Conservation (phyloP, 2,888 invertebrate genomes). For the Tridacna gigas region DNA sequence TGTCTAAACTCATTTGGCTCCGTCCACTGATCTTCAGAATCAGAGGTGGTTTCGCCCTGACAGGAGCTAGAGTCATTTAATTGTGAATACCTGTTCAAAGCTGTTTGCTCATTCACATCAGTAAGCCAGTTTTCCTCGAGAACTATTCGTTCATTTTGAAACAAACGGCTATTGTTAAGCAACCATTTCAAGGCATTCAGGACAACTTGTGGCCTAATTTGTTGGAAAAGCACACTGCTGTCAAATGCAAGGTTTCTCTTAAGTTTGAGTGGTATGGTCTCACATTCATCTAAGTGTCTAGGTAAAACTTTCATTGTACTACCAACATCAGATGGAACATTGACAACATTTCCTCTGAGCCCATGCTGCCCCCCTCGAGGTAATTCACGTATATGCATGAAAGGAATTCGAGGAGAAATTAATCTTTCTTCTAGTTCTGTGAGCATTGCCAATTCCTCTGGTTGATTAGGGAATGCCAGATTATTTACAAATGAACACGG, state of each 20-base stretch:
- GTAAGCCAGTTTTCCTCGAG: slow-evolving; percentile 73
- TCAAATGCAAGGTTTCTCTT: slow-evolving; percentile 37
- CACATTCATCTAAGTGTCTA: slow-evolving; percentile 52
- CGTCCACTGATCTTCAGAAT: too few species aligned
- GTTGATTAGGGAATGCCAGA: slow-evolving; percentile 41
- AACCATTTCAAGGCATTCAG: slow-evolving; percentile 61
- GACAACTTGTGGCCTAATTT: slow-evolving; percentile 53
- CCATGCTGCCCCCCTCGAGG: slow-evolving; percentile 65
- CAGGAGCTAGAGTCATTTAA: too few species aligned
- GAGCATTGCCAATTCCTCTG: slow-evolving; percentile 35
- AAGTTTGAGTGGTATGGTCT: slow-evolving; percentile 59
- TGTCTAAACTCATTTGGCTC: background rate
- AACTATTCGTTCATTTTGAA: slow-evolving; percentile 55
- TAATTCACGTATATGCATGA: slow-evolving; percentile 82
- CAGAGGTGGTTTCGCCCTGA: too few species aligned
- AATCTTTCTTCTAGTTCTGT: slow-evolving; percentile 80
- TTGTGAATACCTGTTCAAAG: too few species aligned
- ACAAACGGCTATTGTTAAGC: slow-evolving; percentile 41
- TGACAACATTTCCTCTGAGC: slow-evolving; percentile 74
- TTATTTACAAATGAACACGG: slow-evolving; percentile 46
- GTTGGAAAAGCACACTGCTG: slow-evolving; percentile 46
- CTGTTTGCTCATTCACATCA: too few species aligned
- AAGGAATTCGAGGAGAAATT: slow-evolving; percentile 79
- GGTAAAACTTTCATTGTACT: slow-evolving; percentile 5
- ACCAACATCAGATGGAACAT: slow-evolving; percentile 75